Base-by-base conservation (phyloP, 2,113 vertebrate genomes). In the Emydocephalus ijimae region DNA sequence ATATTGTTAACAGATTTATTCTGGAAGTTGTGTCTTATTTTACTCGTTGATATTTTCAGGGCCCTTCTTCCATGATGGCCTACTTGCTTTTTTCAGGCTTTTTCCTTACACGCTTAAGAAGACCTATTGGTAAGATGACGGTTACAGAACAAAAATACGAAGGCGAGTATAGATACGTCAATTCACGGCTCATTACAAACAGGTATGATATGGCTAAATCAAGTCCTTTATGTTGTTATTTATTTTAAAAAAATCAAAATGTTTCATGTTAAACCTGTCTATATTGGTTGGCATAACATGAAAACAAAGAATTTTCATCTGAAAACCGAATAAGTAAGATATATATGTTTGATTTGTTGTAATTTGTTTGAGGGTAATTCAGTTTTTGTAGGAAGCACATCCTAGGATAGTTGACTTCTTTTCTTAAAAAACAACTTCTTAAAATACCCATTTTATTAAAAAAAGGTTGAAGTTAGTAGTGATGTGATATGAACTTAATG, bases 171-270 rank as follows among this genome's bases (percentile, higher is more conserved):
- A 98, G 99, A 97, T 99, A 98, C 0, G 98, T 99, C 96, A 99
- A 99, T 98, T 99, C 99, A 24, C 98, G 99, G 24, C 99, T 99
- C 95, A 99, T 99, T 96, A 99, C 99, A 91, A 99, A 99, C 96
- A 99, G 99, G 99, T 99, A 95, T 91, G 45, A 18, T 9, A 57
- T 20, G 11, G 24, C 5, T 14, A 90, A 29, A 39, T 34, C 24
- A 50, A 45, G n/a, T 52, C 52, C 2, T 8, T 54, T 90, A n/a
- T 39, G 10, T 24, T 57, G 56, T 18, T 89, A 74, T 52, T 64
- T 64, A 14, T 29, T 88, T 57, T 54, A 1, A 3, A 9, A 86
- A 59, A 87, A 87, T 20, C 23, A n/a, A 81, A 43, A 21, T 39
- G 74, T 39, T 39, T 81, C 74, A 21, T 43, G 74, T 81, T 39